phyloP scores from a whole-genome alignment of 2,113 vertebrate genomes.

The Cynopterus brachyotis region DNA sequence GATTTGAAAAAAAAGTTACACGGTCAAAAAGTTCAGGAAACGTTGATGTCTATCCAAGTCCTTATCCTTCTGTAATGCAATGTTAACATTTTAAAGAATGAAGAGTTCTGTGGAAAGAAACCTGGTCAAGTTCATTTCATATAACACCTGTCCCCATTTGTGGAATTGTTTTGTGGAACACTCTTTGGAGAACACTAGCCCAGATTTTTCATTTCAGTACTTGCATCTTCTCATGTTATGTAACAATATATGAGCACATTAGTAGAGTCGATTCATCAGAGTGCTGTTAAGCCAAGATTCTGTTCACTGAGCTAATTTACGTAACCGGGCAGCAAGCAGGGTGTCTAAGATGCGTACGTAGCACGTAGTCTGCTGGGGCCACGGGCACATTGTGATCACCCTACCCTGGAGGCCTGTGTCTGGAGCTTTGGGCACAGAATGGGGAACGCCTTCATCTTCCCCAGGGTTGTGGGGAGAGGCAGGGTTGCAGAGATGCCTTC shows the following conservation, averaged over 20 bases:
- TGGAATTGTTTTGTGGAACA: background rate
- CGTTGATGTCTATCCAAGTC: background rate
- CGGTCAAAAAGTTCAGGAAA: background rate
- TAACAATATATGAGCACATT: background rate
- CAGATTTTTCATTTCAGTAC: background rate
- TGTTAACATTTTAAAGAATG: background rate
- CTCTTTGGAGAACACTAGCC: background rate
- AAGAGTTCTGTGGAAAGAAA: background rate
- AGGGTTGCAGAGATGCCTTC: too few species aligned
- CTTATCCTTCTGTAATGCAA: background rate
- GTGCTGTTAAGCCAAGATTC: background rate
- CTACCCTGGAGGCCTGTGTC: background rate
- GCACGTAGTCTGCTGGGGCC: background rate
- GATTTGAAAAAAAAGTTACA: background rate
- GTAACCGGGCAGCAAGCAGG: background rate
- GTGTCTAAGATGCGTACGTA: background rate
- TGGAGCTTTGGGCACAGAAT: background rate
- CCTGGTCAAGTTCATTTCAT: background rate
- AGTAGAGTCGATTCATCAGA: background rate
- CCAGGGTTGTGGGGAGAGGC: fast-evolving
- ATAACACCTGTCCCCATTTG: background rate
- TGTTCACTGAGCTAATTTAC: background rate
- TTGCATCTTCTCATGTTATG: background rate
- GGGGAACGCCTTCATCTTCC: background rate
- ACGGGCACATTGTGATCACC: fast-evolving